Percentiles rank a stretch among this genome's conserved stretches.
phyloP scores from a whole-genome alignment of 2,113 vertebrate species.

The Phalacrocorax pelagicus region DNA sequence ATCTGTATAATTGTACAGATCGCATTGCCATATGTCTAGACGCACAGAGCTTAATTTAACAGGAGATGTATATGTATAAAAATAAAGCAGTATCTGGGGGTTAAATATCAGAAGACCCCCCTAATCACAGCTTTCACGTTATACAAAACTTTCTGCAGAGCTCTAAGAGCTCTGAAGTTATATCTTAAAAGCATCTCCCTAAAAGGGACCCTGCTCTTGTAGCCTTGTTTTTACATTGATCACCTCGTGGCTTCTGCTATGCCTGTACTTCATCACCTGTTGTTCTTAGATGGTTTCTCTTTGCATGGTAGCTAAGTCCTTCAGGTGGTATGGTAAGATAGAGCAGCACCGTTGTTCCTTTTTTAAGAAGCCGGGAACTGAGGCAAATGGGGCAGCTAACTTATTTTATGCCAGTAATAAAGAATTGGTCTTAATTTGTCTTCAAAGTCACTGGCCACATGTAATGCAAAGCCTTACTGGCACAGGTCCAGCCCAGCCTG shows the following conservation, averaged over 20 bases:
- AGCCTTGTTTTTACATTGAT: not conserved
- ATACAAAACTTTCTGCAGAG: not conserved
- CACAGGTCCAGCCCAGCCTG: not conserved
- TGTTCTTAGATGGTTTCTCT: not conserved
- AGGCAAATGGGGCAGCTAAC: not conserved
- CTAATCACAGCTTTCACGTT: conserved; percentile 17
- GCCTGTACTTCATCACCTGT: not conserved
- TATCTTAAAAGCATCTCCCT: not conserved
- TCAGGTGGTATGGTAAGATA: not conserved
- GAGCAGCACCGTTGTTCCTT: not conserved
- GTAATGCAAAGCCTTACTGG: not conserved
- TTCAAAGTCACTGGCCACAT: not conserved
- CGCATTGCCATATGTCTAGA: conserved; percentile 56
- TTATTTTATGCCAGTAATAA: not conserved
- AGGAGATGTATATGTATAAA: conserved; percentile 4
- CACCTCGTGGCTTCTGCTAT: not conserved
- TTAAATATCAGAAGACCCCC: conserved; percentile 44
- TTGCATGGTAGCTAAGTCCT: not conserved
- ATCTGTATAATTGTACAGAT: conserved; percentile 62
- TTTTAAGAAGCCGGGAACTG: not conserved
- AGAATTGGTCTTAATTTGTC: not conserved
- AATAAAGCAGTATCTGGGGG: conserved; percentile 46
- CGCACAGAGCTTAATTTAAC: conserved; percentile 52
- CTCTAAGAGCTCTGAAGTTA: not conserved
- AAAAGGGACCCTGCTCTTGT: not conserved